These are phyloP conservation scores for Myrmophylax atrothorax DNA, from an alignment of 2,113 vertebrate species.

Conservation along the genomic window DNA sequence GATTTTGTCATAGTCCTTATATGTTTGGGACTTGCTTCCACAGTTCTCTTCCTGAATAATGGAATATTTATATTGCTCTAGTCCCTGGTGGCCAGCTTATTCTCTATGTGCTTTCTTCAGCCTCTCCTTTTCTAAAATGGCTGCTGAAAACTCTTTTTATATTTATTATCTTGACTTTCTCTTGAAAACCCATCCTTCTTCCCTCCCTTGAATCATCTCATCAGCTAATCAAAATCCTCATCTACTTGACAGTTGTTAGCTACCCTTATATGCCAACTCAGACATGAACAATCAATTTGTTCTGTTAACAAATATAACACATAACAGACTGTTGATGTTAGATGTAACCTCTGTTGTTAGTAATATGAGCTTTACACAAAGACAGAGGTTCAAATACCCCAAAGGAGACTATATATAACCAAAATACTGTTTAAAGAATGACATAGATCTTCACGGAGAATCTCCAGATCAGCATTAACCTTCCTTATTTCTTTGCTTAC, in stretches of 20 bases:
- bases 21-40: background rate
- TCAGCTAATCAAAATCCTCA: background rate
- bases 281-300: background rate
- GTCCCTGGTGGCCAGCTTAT: background rate
- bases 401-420: background rate
- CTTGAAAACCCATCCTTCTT: background rate
- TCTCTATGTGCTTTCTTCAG: background rate
- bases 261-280: background rate
- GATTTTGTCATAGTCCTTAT: background rate
- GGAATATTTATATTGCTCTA: background rate
- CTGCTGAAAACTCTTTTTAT: background rate
- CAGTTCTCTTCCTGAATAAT: background rate
- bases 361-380: background rate
- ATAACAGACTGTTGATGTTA: background rate
- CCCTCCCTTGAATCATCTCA: background rate
- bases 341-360: background rate
- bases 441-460: background rate
- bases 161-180: background rate
- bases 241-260: background rate
- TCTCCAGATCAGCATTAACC: background rate
- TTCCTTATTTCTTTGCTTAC: background rate
- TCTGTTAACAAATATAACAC: too few species aligned
- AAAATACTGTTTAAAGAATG: background rate
- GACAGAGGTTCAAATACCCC: background rate
- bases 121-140: background rate